A percentile compares a stretch with the other conserved stretches of the same genome.
These are phyloP conservation scores for Chelonus insularis DNA, from an alignment of 1,140 invertebrate species.

Conservation along the genomic window DNA sequence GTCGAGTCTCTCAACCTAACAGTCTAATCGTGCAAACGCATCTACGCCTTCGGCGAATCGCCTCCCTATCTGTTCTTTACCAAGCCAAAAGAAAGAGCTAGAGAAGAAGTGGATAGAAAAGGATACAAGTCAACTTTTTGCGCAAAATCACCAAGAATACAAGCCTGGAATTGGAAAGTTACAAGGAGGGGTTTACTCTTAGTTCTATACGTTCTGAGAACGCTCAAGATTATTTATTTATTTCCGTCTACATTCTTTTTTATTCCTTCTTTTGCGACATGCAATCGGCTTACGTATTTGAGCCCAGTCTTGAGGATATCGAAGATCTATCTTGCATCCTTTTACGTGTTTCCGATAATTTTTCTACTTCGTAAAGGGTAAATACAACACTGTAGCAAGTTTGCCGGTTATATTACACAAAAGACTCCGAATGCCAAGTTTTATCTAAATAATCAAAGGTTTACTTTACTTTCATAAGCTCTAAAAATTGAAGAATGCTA, in stretches of 20 bases:
- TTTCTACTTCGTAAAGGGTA: background rate
- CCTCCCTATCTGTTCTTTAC: background rate
- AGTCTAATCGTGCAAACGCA: conserved; percentile 10
- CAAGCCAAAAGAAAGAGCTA: background rate
- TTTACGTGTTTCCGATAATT: conserved; percentile 6
- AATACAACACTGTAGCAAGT: background rate
- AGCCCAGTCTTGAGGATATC: conserved; percentile 13
- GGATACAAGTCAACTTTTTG: background rate
- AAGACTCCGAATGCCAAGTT: background rate
- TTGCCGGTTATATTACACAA: background rate
- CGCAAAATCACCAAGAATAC: background rate
- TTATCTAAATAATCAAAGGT: conserved; percentile 12
- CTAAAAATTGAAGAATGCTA: too few species aligned
- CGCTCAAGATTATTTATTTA: background rate
- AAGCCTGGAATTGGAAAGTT: background rate
- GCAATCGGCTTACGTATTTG: conserved; percentile 16
- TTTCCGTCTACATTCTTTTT: background rate
- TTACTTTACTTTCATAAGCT: too few species aligned
- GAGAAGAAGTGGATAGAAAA: background rate
- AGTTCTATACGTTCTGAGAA: background rate
- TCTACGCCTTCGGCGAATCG: conserved; percentile 9
- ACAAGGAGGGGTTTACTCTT: background rate
- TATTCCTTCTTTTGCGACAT: background rate
- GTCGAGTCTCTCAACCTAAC: background rate
- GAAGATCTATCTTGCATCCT: conserved; percentile 16